Evolutionary conservation across 2,888 invertebrate species (phyloP), one percentile per base, ranked within the genome.

Genomic region (Drosophila melanocephala): DNA sequence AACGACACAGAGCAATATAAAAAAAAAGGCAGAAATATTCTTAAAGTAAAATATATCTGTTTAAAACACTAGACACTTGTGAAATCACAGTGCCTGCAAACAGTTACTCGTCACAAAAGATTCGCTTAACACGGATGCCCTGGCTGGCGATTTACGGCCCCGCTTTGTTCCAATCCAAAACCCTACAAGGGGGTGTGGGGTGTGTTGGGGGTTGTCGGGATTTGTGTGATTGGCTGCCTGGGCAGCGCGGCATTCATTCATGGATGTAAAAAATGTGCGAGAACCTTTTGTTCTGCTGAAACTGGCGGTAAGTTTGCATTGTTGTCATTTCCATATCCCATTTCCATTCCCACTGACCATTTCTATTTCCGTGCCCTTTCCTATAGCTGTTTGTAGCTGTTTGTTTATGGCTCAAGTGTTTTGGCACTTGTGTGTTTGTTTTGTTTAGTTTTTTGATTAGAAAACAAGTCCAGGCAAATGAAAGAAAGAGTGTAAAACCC

Each of bases 401-500:
- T 86, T 89, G 80, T 78, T 84, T 80, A 82, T 80, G 84, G 89
- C 72, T 84, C 82, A 87, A 89, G 89, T 87, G 82, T 76, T 78
- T 85, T 83, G 81, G 72, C 71, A 71, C 79, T 84, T 73, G 67
- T 56, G 56, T 83, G 77, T 82, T 79, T 77, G 75, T 64, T 70
- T 84, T 84, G 81, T 78, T 86, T 84, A 74, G 74, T 81, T 72
- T 82, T 87, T 87, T 86, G 87, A 86, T 86, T 82, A 75, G 89
- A 84, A 86, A 87, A 87, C 64, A 61, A 64, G 59, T 68, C 28
- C 58, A 22, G 37, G 9, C 51, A 39, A 56, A 50, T 44, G 47
- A 63, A 39, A 39, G 51, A 47, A 35, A 55, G 33, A 50, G 32
- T 44, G 22, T 44, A 37, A 60, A 59, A 6, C 22, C 52, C 37